phyloP scores from a whole-genome alignment of 2,888 invertebrate species.

The Ichneumoninae sp. region DNA sequence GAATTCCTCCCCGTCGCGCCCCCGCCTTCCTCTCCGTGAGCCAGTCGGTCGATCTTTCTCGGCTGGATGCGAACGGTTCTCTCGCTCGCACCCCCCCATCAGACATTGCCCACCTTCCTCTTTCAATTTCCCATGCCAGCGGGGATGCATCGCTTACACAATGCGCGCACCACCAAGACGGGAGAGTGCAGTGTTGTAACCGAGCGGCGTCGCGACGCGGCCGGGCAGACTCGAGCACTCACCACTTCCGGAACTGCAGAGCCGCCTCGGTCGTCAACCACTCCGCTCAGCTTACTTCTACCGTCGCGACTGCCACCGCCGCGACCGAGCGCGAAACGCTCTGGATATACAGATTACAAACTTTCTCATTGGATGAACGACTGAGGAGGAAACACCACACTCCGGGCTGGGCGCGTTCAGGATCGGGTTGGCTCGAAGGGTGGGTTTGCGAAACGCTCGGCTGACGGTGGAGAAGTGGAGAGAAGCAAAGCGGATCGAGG shows the following conservation, averaged over 20 bases:
- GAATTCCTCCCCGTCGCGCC: slow-evolving; percentile 12
- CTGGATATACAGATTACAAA: slow-evolving; percentile 61
- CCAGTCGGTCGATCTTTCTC: slow-evolving; percentile 45
- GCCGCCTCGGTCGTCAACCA: slow-evolving; percentile 12
- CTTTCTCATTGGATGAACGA: slow-evolving; percentile 47
- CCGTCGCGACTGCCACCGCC: slow-evolving; percentile 4
- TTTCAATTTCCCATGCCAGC: slow-evolving; percentile 8
- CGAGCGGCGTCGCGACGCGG: slow-evolving; percentile 18
- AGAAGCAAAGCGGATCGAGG: slow-evolving; percentile 5
- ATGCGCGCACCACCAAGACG: slow-evolving; percentile 19
- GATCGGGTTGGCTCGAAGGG: slow-evolving; percentile 21
- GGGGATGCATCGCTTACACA: slow-evolving; percentile 15
- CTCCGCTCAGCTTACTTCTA: slow-evolving; percentile 12
- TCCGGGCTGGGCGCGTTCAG: neutral
- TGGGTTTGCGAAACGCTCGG: slow-evolving; percentile 7
- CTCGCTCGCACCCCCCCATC: neutral
- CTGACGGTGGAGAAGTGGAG: neutral
- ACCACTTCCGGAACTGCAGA: slow-evolving; percentile 48
- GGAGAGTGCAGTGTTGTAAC: neutral
- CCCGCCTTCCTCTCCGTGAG: neutral
- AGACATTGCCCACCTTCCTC: neutral
- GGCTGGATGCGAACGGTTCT: slow-evolving; percentile 17
- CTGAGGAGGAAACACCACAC: slow-evolving; percentile 10
- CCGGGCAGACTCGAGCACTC: slow-evolving; percentile 39
- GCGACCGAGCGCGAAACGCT: slow-evolving; percentile 40